Base-by-base conservation (phyloP, 1,140 invertebrate species). In the Anadara kagoshimensis region DNA sequence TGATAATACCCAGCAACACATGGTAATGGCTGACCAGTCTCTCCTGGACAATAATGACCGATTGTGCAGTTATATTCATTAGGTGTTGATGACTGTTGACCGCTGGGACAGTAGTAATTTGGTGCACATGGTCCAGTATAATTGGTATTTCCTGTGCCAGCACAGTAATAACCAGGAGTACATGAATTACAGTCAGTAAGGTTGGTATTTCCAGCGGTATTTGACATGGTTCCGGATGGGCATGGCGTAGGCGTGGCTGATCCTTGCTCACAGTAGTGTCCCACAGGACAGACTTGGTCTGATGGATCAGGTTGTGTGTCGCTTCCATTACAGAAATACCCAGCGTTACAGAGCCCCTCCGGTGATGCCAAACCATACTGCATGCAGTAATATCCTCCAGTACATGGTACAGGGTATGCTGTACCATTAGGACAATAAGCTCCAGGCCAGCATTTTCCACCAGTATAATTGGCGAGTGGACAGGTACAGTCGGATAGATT, bases 391-490 rank as follows among this genome's bases (percentile, higher is more conserved):
- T 65, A 70, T 0, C 86, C 86, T 11, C 73, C 78, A 49, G 78
- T 75, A 78, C 86, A 88, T 36, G 56, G 57, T 12, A 84, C 65
- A 3, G 86, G 86, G 65, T 85, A 86, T 56, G 67, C 62, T 26
- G 80, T 49, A 3, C 86, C 86, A 26, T 56, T 58, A 4, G 83
- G 83, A 69, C 86, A 87, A 69, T 86, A 87, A 10, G 84, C 85
- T 5, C 86, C 86, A n/a, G 85, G 83, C 84, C 83, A 86, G 75
- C 86, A 87, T 65, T 81, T 69, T n/a, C 84, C 85, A 43, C 86
- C 86, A 29, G 83, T 87, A 69, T 86, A 85, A 78, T 86, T 86
- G 47, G 73, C 74, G 8, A 77, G 49, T 22, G 86, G 86, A 66
- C 86, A 87, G 41, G 76, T 81, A 59, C 86, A 87, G 51, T 77